Base-by-base conservation (phyloP, 2,797 vertebrate species). In the Dendrocincla tyrannina region DNA sequence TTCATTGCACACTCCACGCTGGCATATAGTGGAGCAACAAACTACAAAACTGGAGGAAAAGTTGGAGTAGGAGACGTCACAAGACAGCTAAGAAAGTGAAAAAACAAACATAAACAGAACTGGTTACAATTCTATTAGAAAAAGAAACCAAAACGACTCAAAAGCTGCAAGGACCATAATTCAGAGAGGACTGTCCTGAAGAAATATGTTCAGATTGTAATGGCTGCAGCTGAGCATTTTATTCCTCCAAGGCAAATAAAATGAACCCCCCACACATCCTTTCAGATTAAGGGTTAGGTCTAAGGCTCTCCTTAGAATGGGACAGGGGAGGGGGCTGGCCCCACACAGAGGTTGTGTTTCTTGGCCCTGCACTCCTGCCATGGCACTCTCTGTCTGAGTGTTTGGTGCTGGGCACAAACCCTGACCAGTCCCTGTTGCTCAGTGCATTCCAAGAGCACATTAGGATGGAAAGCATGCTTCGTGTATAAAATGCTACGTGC, bases 301-400 rank as follows among this genome's bases (percentile, higher is more conserved):
- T 6, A 15, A 55, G 25, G 27, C 11, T 35, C 33, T 30, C 5
- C 17, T 32, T 10, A 49, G 28, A 41, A 28, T 1, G 23, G 22
- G 46, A 55, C 13, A 27, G 14, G 11, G n/a, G 6, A 52, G 6
- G 5, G 19, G 13, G 14, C 0, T 56, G 68, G 20, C 46, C 10
- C 42, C 24, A 6, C 11, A 7, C 11, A 50, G 5, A 33, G 50
- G 16, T 5, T 4, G 0, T 2, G 5, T 35, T 79, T 79, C 63
- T 33, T 35, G 19, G 19, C 50, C 64, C 6, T 58, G 46, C 64
- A 23, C 28, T 56, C 39, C 53, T n/a, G 64, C 13, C 41, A 55
- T 1, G 18, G 32, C 27, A n/a, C 20, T 3, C 20, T 3, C 39
- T 28, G 33, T 47, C 23, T 23, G 44, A 12, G 22, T 47, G 46